Conservation (phyloP, 2,888 invertebrate genomes). For the Thecocarcelia acutangulata region DNA sequence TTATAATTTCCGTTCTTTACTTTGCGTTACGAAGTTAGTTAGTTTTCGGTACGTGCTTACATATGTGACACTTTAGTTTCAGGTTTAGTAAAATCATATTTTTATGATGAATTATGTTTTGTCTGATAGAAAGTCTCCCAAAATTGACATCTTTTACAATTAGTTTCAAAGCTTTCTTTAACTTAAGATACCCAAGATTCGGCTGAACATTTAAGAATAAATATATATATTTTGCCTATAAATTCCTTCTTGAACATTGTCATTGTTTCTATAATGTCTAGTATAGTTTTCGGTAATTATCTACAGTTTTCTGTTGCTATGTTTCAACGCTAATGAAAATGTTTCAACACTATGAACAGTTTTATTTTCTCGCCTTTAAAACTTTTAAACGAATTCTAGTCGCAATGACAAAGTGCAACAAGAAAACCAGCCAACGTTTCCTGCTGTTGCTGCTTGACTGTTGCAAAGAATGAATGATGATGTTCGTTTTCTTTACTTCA, state of each 20-base stretch:
- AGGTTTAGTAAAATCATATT: too few relatives aligned
- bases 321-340: constrained; percentile 48
- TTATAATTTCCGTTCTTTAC: too few relatives aligned
- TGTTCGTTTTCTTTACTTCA: constrained; percentile 60
- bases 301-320: constrained; percentile 27
- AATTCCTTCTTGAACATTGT: constrained; percentile 38
- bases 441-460: constrained; percentile 19
- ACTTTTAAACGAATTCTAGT: constrained; percentile 10
- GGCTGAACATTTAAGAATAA: not conserved
- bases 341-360: constrained; percentile 38
- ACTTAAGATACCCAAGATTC: not conserved
- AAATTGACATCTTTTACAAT: not conserved
- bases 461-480: constrained; percentile 23
- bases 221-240: too few relatives aligned
- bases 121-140: too few relatives aligned
- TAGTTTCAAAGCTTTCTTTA: not conserved
- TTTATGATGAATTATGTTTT: too few relatives aligned
- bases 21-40: too few relatives aligned
- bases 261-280: constrained; percentile 53
- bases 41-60: too few relatives aligned
- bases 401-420: constrained; percentile 12
- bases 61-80: too few relatives aligned
- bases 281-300: constrained; percentile 62
- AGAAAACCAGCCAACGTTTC: not conserved
- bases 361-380: constrained; percentile 29